Evolutionary conservation across 2,888 invertebrate species (phyloP).

Genomic region (Drosophila histrio): DNA sequence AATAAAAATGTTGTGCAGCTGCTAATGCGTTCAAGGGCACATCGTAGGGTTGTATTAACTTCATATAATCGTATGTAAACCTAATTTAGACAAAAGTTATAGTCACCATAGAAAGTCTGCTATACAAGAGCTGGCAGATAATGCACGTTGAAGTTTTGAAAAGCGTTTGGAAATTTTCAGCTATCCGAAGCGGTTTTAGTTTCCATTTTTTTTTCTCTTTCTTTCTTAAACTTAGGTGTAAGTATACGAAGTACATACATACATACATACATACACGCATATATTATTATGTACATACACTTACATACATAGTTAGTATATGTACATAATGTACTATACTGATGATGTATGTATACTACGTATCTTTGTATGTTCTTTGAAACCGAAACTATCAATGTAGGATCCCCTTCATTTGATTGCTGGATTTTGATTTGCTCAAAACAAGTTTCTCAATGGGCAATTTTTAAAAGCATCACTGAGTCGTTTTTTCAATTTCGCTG

Average conservation of each 20-base stretch:
- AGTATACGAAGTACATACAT: conserved; percentile 13
- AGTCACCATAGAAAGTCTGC: conserved; percentile 56
- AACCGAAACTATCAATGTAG: conserved; percentile 75
- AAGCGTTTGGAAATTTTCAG: conserved; percentile 27
- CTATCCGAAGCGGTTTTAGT: conserved; percentile 17
- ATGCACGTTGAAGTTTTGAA: conserved; percentile 63
- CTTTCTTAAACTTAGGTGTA: conserved; percentile 36
- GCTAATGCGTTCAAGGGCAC: conserved; percentile 60
- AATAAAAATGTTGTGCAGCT: conserved; percentile 53
- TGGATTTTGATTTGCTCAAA: conserved; percentile 57
- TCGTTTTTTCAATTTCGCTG: conserved; percentile 83
- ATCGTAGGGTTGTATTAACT: conserved; percentile 56
- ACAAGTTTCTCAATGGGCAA: conserved; percentile 81
- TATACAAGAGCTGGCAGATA: conserved; percentile 59
- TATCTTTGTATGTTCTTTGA: conserved; percentile 61
- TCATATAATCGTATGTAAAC: conserved; percentile 39
- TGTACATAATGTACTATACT: conserved; percentile 1
- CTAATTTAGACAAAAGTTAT: conserved; percentile 63
- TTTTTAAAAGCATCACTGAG: conserved; percentile 83
- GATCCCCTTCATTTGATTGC: conserved; percentile 39
- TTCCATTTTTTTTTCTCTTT: no score
- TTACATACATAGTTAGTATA: conserved; percentile 10
- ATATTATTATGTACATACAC: background rate
- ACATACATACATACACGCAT: no score
- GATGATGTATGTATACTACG: background rate